Evolutionary conservation across 2,888 invertebrate species (phyloP), one percentile per base, ranked within the genome.

Genomic region (Habroteleia sp.): DNA sequence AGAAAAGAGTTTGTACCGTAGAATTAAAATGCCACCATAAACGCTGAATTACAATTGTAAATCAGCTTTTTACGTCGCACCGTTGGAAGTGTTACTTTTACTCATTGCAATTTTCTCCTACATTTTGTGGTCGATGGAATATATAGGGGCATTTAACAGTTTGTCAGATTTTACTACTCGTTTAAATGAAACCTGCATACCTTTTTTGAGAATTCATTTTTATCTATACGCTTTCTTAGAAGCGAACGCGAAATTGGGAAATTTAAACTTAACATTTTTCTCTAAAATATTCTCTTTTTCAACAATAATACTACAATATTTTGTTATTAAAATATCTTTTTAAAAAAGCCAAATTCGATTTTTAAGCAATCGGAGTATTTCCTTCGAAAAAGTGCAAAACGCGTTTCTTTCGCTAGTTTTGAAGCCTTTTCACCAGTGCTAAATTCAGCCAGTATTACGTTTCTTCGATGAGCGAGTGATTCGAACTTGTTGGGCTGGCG

Each of bases 391-490:
- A 52, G 60, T 62, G 54, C 8, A 44, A 63, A 72, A 48, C 33
- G 20, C 44, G 23, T 25, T 48, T 63, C 72, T 73, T 73, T 31
- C 58, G 27, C 31, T 52, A 65, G 65, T 60, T 65, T 65, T 31
- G 39, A 31, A 41, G 39, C 50, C 66, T 62, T 52, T 72, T 76
- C 48, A 66, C 20, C 25, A 39, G 39, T 33, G 35, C n/a, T 44
- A 48, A 66, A 74, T 74, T 41, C 46, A 68, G 33, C 37, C 39
- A 33, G 68, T 66, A 46, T 72, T 68, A 72, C 62, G 76, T 77
- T 77, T 77, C 77, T 77, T 77, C 74, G 74, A 63, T 63, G 56
- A 63, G 44, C 54, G 65, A 66, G 63, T 58, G 63, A 76, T 77
- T 74, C 74, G 73, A 74, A 76, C 77, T 74, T 77, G 77, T 66